phyloP scores from a whole-genome alignment of 2,113 vertebrate species.

The Trochalopteron elliotii region DNA sequence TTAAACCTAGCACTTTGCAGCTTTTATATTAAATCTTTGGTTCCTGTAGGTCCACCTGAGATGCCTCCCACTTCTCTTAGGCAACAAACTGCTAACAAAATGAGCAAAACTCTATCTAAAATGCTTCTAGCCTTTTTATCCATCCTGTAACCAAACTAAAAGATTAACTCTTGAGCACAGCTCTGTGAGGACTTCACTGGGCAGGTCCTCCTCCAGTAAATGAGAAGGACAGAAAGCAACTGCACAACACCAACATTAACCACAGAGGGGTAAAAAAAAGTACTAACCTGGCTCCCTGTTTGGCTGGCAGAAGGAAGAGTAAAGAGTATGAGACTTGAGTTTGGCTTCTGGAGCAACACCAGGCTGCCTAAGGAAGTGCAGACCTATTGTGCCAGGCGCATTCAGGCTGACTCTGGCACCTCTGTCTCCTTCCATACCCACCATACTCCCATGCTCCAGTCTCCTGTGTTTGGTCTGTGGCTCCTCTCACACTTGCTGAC shows the following conservation, averaged over 20 bases:
- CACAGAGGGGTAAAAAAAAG: not conserved
- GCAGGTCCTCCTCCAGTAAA: not conserved
- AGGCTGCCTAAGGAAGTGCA: not conserved
- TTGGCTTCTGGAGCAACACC: not conserved
- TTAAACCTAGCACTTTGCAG: not conserved
- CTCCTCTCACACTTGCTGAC: not conserved
- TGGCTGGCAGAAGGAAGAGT: not conserved
- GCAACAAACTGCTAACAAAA: not conserved
- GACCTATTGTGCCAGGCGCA: not conserved
- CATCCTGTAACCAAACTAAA: not conserved
- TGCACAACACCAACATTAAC: not conserved
- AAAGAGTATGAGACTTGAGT: not conserved
- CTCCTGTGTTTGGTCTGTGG: not conserved
- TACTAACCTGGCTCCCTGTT: not conserved
- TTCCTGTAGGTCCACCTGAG: not conserved
- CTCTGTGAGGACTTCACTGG: not conserved
- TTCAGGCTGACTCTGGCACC: fast-evolving
- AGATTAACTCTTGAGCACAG: not conserved
- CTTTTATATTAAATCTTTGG: not conserved
- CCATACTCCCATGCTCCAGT: fast-evolving
- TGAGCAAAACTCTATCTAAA: not conserved
- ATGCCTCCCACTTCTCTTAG: not conserved
- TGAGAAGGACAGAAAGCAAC: not conserved
- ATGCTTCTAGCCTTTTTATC: not conserved
- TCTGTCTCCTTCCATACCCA: not conserved